Base-by-base conservation (phyloP, 2,888 invertebrate genomes). In the Phaonia tiefii region DNA sequence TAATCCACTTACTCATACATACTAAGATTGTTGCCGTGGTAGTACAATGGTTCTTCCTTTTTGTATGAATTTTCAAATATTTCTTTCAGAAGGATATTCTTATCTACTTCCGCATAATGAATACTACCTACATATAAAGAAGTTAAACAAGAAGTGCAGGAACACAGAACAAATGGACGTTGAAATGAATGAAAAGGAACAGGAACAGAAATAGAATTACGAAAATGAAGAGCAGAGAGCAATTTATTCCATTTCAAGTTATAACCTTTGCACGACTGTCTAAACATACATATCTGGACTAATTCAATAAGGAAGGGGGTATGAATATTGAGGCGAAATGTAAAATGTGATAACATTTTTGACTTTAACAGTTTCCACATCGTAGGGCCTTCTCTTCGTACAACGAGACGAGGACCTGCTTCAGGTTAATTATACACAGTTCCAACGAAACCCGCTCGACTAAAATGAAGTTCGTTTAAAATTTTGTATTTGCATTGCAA, bases 41-140 rank as follows among this genome's bases (percentile, higher is more conserved):
- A 13, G 17, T 49, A 54, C 54, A 54, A 22, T 42, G 20, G 17
- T 58, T 56, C 39, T 17, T 71, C 70, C 77, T 71, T 63, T 75
- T 54, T 63, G 20, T 15, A 63, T 63, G 46, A 60, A 31, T 58
- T 26, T 66, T 74, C 44, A 65, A 31, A 31, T 22, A 37, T 80
- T 80, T 70, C 67, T 60, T 42, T 37, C 37, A 54, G 67, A 63
- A n/a, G 76, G 49, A 58, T 67, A 71, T 74, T 77, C 60, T 75
- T 81, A 81, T 81, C 80, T 69, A 63, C 63, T 81, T 81, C 80
- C 80, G 75, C 31, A 75, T 75, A 72, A 75, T 74, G 70, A 77
- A 73, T 73, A 37, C 31, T 31, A 31, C 60, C 31, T 31, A 31
- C 60, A 63, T 17, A 67, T 66, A 58, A 42, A 44, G 39, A 72